Conservation (phyloP, 2,888 invertebrate species). For the Amblyteles armatorius region DNA sequence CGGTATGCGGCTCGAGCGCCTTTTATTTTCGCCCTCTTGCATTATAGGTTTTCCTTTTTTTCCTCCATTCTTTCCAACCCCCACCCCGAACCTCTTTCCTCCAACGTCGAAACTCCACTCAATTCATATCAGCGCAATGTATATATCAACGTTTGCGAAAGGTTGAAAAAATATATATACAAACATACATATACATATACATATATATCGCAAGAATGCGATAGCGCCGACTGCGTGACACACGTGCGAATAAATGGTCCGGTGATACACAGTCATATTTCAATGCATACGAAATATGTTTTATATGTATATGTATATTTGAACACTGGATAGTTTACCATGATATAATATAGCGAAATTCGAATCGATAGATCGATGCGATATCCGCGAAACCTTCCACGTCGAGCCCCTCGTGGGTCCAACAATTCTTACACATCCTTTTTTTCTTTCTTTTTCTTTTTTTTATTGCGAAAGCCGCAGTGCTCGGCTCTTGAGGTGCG, state of each 20-base stretch:
- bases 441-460: slow-evolving; percentile 25
- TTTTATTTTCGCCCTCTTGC: slow-evolving; percentile 32
- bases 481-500: slow-evolving; percentile 49
- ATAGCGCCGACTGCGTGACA: slow-evolving; percentile 35
- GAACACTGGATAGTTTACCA: slow-evolving; percentile 10
- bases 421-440: slow-evolving; percentile 32
- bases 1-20: slow-evolving; percentile 42
- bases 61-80: background rate
- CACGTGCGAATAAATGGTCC: slow-evolving; percentile 63
- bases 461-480: slow-evolving; percentile 46
- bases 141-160: slow-evolving; percentile 41
- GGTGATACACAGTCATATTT: slow-evolving; percentile 62
- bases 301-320: slow-evolving; percentile 22
- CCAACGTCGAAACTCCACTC: slow-evolving; percentile 19
- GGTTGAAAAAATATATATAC: slow-evolving; percentile 27
- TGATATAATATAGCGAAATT: slow-evolving; percentile 40
- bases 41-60: background rate
- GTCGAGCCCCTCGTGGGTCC: slow-evolving; percentile 51
- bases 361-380: slow-evolving; percentile 57
- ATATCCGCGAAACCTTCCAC: slow-evolving; percentile 45
- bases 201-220: slow-evolving; percentile 1
- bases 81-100: background rate
- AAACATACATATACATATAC: background rate
- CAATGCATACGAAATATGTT: slow-evolving; percentile 66
- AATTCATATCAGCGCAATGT: slow-evolving; percentile 41